Percentiles rank a stretch among this genome's conserved stretches.
These are phyloP conservation scores for Sebastes itinus DNA, from an alignment of 2,797 vertebrate species.

Conservation along the genomic window DNA sequence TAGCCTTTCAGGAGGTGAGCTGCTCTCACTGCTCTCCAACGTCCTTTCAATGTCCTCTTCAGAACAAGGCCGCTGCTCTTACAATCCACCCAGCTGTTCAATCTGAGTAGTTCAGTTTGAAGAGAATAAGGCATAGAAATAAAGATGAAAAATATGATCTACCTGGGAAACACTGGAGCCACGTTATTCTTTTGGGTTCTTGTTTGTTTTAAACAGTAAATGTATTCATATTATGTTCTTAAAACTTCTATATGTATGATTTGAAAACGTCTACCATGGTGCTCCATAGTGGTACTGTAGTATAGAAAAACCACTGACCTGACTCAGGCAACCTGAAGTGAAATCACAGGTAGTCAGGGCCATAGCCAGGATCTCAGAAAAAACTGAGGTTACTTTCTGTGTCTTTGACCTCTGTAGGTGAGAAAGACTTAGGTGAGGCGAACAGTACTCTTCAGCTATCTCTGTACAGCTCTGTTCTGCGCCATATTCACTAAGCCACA, in stretches of 20 bases:
- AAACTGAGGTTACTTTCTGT: no score
- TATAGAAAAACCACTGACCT: background rate
- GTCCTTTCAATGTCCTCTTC: background rate
- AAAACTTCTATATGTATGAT: no score
- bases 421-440: no score
- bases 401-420: background rate
- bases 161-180: background rate
- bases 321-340: background rate
- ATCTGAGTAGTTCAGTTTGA: background rate
- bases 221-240: background rate
- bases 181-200: background rate
- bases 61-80: background rate
- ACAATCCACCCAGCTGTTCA: background rate
- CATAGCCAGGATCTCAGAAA: no score
- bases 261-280: no score
- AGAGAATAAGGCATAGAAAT: background rate
- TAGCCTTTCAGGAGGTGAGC: conserved; percentile 8
- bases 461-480: no score
- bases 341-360: no score
- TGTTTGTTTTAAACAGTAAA: background rate
- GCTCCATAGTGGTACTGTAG: no score
- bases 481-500: background rate
- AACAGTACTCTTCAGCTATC: no score
- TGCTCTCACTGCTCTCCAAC: conserved; percentile 18
- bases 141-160: background rate